These are phyloP conservation scores for Cephus spinipes DNA, from an alignment of 2,888 invertebrate genomes.

Conservation along the genomic window DNA sequence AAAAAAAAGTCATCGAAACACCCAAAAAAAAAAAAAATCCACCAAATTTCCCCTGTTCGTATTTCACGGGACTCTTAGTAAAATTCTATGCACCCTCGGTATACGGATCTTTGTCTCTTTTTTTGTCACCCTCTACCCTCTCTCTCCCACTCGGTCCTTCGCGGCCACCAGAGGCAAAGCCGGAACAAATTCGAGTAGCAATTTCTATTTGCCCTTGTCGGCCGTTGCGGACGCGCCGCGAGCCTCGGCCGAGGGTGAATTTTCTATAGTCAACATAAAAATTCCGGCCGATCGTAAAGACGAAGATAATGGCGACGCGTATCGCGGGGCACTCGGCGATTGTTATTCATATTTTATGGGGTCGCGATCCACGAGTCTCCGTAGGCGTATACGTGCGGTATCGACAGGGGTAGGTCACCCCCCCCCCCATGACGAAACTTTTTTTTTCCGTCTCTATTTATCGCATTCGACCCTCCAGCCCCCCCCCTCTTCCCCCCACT, in stretches of 20 bases:
- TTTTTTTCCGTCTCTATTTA: slow-evolving; percentile 13
- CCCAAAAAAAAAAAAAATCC: not conserved
- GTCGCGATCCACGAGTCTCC: slow-evolving; percentile 17
- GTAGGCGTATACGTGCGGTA: slow-evolving; percentile 43
- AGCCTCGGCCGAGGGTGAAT: no score
- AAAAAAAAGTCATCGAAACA: not conserved
- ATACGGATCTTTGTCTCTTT: slow-evolving; percentile 31
- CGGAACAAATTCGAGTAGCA: slow-evolving; percentile 53
- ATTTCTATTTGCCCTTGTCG: slow-evolving; percentile 44
- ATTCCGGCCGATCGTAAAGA: slow-evolving; percentile 52
- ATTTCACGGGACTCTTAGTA: slow-evolving; percentile 31
- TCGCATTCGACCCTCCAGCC: no score
- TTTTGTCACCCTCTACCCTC: slow-evolving; percentile 23
- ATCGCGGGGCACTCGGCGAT: slow-evolving; percentile 50
- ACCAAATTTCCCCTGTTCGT: slow-evolving; percentile 17
- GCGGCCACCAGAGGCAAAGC: not conserved
- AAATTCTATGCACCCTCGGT: slow-evolving; percentile 42
- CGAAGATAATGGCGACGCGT: slow-evolving; percentile 22
- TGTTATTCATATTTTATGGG: slow-evolving; percentile 54
- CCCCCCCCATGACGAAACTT: slow-evolving; percentile 23
- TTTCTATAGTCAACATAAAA: slow-evolving; percentile 51
- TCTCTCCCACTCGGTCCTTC: slow-evolving; percentile 16
- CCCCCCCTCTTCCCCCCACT: not conserved
- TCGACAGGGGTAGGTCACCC: slow-evolving; percentile 31
- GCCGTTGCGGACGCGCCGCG: not conserved